Evolutionary conservation across 2,113 vertebrate genomes (phyloP).

Genomic region (Paracanthobrama guichenoti): DNA sequence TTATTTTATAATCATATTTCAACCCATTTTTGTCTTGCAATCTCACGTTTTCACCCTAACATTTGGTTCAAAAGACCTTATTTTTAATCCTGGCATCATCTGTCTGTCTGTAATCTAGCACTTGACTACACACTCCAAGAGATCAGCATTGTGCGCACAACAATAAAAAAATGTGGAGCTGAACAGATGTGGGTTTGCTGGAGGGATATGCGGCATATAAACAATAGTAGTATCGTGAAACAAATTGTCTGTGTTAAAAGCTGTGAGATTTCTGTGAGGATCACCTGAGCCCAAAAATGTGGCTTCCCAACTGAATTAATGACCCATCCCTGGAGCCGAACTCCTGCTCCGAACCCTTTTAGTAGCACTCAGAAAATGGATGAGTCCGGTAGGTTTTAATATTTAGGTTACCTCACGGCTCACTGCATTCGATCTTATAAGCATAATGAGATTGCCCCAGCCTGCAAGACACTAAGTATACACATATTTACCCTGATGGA

Average conservation of each 20-base stretch:
- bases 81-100: constrained; percentile 40
- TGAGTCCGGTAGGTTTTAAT: constrained; percentile 40
- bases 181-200: constrained; percentile 53
- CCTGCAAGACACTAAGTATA: constrained; percentile 16
- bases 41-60: neutral
- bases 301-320: constrained; percentile 26
- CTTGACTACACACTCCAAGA: constrained; percentile 6
- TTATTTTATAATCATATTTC: constrained; percentile 21
- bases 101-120: constrained; percentile 35
- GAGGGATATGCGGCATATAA: constrained; percentile 44
- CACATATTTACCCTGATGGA: constrained; percentile 33
- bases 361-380: constrained; percentile 26
- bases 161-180: constrained; percentile 31
- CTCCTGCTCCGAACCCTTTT: constrained; percentile 24
- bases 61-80: constrained; percentile 3
- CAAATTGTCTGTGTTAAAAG: constrained; percentile 30
- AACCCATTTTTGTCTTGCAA: constrained; percentile 11
- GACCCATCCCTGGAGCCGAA: constrained; percentile 17
- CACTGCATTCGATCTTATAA: constrained; percentile 39
- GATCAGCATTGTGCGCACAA: constrained; percentile 21
- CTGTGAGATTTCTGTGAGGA: constrained; percentile 7
- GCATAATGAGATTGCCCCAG: constrained; percentile 41
- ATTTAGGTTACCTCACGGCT: constrained; percentile 41
- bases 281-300: constrained; percentile 30
- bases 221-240: constrained; percentile 37